A percentile compares a stretch with the other conserved stretches of the same genome.
Evolutionary conservation across 2,113 vertebrate species (phyloP).

Genomic region (Laticauda colubrina): DNA sequence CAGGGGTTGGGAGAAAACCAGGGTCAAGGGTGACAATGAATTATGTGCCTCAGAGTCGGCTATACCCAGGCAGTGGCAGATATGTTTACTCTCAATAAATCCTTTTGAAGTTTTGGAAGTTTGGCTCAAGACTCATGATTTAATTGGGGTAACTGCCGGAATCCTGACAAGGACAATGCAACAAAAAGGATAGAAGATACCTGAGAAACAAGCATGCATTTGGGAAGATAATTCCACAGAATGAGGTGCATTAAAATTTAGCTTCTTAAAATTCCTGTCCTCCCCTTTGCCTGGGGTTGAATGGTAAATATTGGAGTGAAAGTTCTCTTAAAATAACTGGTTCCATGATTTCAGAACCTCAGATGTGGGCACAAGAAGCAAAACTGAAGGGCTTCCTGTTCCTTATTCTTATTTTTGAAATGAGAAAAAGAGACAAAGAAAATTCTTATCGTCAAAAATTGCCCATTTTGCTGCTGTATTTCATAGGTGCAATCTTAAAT

Average conservation of each 20-base stretch:
- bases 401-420: background rate
- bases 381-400: background rate
- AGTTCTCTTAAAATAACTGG: background rate
- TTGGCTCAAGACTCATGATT: too few species aligned
- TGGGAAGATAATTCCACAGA: background rate
- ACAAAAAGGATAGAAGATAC: background rate
- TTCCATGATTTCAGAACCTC: background rate
- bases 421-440: background rate
- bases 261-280: background rate
- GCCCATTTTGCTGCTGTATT: background rate
- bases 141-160: too few species aligned
- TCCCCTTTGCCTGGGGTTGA: background rate
- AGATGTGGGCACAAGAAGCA: background rate
- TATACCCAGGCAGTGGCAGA: too few species aligned
- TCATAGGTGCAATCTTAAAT: background rate
- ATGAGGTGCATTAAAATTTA: background rate
- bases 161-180: background rate
- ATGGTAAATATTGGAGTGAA: background rate
- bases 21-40: too few species aligned
- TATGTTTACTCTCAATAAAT: too few species aligned
- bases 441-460: background rate
- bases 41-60: too few species aligned
- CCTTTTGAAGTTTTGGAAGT: too few species aligned
- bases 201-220: background rate
- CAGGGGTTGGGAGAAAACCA: too few species aligned